These are phyloP conservation scores for Grus americana DNA, from an alignment of 2,113 vertebrate species.

Conservation along the genomic window DNA sequence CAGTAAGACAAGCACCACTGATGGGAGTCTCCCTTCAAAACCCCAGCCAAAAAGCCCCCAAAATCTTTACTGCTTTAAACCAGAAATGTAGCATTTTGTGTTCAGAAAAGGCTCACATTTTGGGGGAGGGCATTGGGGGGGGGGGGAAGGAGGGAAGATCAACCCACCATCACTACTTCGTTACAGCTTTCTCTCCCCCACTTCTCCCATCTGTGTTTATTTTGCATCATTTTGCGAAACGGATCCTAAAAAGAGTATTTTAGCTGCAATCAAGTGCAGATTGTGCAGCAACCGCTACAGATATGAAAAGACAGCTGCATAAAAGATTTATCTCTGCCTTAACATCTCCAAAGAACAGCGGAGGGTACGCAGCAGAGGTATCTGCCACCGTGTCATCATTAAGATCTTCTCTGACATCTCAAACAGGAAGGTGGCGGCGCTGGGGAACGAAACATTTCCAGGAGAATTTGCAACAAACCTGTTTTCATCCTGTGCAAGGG, in stretches of 20 bases:
- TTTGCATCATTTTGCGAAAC: conserved; percentile 70
- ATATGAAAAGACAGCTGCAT: conserved; percentile 72
- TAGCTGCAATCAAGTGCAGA: conserved; percentile 73
- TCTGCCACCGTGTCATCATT: conserved; percentile 3
- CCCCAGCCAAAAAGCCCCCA: neutral
- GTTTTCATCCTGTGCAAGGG: conserved; percentile 74
- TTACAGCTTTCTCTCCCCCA: conserved; percentile 15
- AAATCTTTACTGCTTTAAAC: neutral
- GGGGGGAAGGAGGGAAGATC: neutral
- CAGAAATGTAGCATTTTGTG: conserved; percentile 21
- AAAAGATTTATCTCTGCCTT: conserved; percentile 51
- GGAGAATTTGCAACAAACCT: conserved; percentile 71
- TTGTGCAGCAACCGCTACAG: conserved; percentile 56
- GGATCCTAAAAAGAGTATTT: conserved; percentile 69
- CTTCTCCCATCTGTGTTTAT: conserved; percentile 76
- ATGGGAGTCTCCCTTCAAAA: neutral
- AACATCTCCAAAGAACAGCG: conserved; percentile 51
- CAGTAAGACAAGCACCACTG: neutral
- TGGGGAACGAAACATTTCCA: neutral
- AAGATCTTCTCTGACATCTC: conserved; percentile 40
- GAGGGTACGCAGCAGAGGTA: conserved; percentile 38
- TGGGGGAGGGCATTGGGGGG: neutral
- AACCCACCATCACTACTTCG: conserved; percentile 34
- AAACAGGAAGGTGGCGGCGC: neutral
- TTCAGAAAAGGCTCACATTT: conserved; percentile 40